Base-by-base conservation (phyloP, 1,140 invertebrate genomes). In the Campodea augens region DNA sequence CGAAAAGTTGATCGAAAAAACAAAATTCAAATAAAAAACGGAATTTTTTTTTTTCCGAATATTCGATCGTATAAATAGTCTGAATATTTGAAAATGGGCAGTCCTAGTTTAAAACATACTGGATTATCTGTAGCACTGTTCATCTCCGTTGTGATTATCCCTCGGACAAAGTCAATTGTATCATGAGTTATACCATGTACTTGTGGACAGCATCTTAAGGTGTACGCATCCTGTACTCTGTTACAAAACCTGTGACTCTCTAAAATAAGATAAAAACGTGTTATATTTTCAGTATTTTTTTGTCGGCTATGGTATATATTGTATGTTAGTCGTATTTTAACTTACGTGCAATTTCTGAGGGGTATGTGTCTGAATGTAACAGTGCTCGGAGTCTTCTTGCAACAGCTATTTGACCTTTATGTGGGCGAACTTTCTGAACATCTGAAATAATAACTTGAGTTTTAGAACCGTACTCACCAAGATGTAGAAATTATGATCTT, bases 111-210 rank as follows among this genome's bases (percentile, higher is more conserved):
- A 50, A 44, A 56, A 53, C 48, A 55, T 70, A 77, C 73, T 49
- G 78, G 78, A 64, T 81, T 81, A 57, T 81, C 78, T 2, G 77
- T 81, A 4, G 74, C 77, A 47, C 74, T 76, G 59, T 81, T 81
- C 58, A 81, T 73, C 56, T 81, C 78, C 12, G 67, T 76, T 0
- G 66, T 66, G 20, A 81, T 64, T 3, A 81, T 66, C 19, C 64
- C 60, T 45, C 67, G 59, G 0, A 76, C 75, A 60, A 81, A 81
- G 25, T 74, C 69, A 29, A 79, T 72, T 0, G 77, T 82, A 51
- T 81, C 78, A 54, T 77, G 74, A 3, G 74, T 71, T 43, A 78
- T 69, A 27, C 77, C 78, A 53, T 66, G 60, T 20, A 76, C 75
- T 60, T 80, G 78, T 2, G 78, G 78, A 54, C 73, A 74, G 52